Evolutionary conservation across 2,888 invertebrate genomes (phyloP), one percentile per base, ranked within the genome.

Genomic region (Dysmachus trigonus): DNA sequence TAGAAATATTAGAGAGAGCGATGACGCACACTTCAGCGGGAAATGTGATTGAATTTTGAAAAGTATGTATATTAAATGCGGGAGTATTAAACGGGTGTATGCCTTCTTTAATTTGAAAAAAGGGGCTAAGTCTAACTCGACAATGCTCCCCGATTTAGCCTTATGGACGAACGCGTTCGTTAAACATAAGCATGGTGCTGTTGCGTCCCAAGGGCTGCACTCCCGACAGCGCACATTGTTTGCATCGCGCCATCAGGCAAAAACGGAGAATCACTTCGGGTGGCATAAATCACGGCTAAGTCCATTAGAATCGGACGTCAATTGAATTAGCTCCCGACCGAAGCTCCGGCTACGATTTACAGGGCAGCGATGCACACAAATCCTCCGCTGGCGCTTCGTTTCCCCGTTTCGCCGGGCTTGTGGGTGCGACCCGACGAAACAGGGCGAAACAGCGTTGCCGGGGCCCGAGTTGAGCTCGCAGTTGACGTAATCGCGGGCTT

Each of bases 401-500:
- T 15, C 83, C 72, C 83, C 38, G 27, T 30, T 27, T 22, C 4
- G 18, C 15, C 5, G 30, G 72, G n/a, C 18, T 72, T 30, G 71
- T 72, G 41, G 18, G 83, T 83, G 72, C 41, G 53, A 71, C 35
- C 72, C 35, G 18, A 7, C 1, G 18, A 15, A n/a, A 51, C 22
- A 27, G 30, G 72, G 72, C 35, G 38, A 38, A 72, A 72, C 38
- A 72, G 2, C 47, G 72, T 27, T 38, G 72, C 18, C 27, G 72
- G 53, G 41, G 41, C 72, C 22, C 72, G 62, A 83, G 15, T 71
- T 13, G 72, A 35, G 72, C 18, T 72, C 72, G 62, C 72, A 83
- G 41, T 83, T 83, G 83, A 83, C 83, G 83, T 83, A 83, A 83
- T 83, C 83, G 72, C 38, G 22, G 83, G 38, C 72, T 83, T 83